phyloP scores from a whole-genome alignment of 2,888 invertebrate genomes.

The Carabus problematicus region DNA sequence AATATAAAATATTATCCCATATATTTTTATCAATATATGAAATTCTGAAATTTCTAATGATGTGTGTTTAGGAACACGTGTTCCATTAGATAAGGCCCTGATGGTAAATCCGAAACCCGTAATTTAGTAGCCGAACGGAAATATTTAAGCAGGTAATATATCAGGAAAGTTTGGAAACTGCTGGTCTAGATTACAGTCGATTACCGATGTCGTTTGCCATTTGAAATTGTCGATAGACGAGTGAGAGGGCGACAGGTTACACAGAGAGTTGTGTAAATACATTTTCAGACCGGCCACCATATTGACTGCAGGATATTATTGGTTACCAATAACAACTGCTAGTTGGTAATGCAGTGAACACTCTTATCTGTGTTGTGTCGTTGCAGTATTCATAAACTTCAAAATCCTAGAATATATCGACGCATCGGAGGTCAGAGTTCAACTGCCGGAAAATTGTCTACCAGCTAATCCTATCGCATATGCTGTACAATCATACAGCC shows the following conservation, averaged over 20 bases:
- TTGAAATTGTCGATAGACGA: not conserved
- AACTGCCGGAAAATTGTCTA: conserved; percentile 38
- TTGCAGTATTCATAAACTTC: conserved; percentile 22
- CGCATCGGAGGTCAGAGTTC: conserved; percentile 22
- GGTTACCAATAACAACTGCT: no score
- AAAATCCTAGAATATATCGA: conserved; percentile 35
- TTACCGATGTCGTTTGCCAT: conserved; percentile 20
- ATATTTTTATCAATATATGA: no score
- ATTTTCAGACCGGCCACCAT: not conserved
- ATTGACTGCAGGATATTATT: not conserved
- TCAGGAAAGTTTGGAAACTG: conserved; percentile 20
- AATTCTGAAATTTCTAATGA: no score
- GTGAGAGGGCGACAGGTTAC: not conserved
- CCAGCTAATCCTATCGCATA: conserved; percentile 22
- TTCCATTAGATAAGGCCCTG: no score
- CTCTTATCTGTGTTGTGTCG: conserved; percentile 40
- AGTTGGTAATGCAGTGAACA: conserved; percentile 14
- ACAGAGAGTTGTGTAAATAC: no score
- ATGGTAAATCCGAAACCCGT: no score
- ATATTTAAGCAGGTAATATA: conserved; percentile 18
- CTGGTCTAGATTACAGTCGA: conserved; percentile 22
- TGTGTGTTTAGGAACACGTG: no score
- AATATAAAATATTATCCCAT: no score
- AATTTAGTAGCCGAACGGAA: conserved; percentile 1
- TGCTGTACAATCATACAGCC: no score